Conservation (phyloP, 1,140 invertebrate species). For the Aphidius ervi region DNA sequence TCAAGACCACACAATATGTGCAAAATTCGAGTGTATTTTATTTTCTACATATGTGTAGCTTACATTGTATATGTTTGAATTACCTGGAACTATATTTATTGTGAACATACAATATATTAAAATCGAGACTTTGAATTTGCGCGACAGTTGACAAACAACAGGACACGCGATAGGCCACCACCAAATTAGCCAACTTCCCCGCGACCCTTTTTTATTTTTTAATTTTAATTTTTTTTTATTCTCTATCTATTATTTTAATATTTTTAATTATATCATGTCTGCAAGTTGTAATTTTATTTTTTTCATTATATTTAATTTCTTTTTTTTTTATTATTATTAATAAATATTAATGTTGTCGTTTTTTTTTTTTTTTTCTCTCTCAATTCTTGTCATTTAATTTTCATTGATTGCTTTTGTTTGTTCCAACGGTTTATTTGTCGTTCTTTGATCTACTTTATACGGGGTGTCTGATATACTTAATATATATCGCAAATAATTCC, state of each 20-base stretch:
- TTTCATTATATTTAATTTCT: neutral
- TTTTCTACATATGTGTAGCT: neutral
- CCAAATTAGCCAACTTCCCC: constrained; percentile 11
- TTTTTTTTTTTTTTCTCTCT: neutral
- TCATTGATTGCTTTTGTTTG: constrained; percentile 11
- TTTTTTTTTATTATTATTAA: too few species aligned
- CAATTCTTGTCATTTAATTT: constrained; percentile 17
- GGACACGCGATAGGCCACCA: constrained; percentile 16
- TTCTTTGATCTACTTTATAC: constrained; percentile 14
- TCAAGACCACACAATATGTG: constrained; percentile 9
- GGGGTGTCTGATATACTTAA: neutral
- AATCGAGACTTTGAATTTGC: neutral
- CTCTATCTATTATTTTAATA: neutral
- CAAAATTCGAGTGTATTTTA: constrained; percentile 6
- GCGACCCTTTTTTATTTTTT: neutral
- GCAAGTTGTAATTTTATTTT: neutral
- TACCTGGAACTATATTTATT: constrained; percentile 14
- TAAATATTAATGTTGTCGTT: neutral
- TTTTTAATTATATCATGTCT: neutral
- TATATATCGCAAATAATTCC: neutral
- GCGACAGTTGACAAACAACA: constrained; percentile 19
- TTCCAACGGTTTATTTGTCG: neutral
- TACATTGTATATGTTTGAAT: constrained; percentile 14
- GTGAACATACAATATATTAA: constrained; percentile 1
- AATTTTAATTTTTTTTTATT: neutral